Conservation (phyloP, 2,797 vertebrate genomes). For the Ispidina lecontei region DNA sequence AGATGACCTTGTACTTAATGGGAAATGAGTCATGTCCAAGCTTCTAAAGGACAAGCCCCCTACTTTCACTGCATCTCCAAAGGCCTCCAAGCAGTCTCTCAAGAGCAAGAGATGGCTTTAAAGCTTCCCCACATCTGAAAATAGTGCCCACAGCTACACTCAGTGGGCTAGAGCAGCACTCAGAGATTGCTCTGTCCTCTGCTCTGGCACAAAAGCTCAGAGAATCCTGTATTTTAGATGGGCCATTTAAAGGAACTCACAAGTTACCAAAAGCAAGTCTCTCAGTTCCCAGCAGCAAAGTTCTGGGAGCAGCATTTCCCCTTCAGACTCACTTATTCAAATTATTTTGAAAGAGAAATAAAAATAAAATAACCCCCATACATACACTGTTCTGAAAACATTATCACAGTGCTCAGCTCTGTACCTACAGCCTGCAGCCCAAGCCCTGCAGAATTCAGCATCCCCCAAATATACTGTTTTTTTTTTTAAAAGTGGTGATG, state of each 20-base stretch:
- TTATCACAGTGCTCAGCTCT: rapidly evolving
- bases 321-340: not conserved
- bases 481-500: not conserved
- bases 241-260: not conserved
- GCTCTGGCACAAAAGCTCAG: not conserved
- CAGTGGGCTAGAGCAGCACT: not conserved
- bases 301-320: not conserved
- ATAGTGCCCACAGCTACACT: conserved; percentile 42
- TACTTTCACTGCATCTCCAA: not conserved
- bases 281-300: not conserved
- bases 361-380: not conserved
- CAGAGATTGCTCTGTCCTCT: not conserved
- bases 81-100: not conserved
- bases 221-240: not conserved
- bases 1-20: not conserved
- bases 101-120: not conserved
- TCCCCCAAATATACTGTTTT: rapidly evolving
- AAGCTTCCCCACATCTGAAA: not conserved
- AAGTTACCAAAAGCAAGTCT: rapidly evolving
- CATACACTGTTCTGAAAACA: not conserved
- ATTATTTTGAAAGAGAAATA: not conserved
- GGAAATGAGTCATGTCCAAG: not conserved
- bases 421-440: rapidly evolving
- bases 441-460: not conserved
- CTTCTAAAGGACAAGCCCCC: not conserved